Evolutionary conservation across 2,888 invertebrate genomes (phyloP).

Genomic region (Archaeoteleia sp.): DNA sequence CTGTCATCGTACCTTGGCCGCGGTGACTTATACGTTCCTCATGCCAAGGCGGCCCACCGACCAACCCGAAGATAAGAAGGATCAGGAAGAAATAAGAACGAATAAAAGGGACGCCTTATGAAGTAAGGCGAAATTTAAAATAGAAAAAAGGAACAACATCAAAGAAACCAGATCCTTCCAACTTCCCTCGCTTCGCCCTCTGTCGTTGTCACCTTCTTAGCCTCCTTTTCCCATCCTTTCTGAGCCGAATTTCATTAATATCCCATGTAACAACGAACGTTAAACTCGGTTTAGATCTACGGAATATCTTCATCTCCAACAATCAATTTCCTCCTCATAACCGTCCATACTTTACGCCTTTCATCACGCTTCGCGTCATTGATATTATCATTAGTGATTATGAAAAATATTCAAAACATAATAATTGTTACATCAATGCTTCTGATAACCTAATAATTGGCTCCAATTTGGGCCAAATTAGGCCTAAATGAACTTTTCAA

Average conservation of each 20-base stretch:
- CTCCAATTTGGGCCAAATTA: too few relatives aligned
- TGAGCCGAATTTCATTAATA: conserved; percentile 54
- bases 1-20: conserved; percentile 23
- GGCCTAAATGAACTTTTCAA: too few relatives aligned
- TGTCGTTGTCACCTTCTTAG: conserved; percentile 46
- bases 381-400: conserved; percentile 41
- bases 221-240: conserved; percentile 25
- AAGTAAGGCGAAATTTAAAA: conserved; percentile 3
- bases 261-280: conserved; percentile 45
- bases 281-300: conserved; percentile 46
- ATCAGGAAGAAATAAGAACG: conserved; percentile 31
- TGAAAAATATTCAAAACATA: conserved; percentile 31
- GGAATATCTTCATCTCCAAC: conserved; percentile 54
- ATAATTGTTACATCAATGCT: conserved; percentile 34
- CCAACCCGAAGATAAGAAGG: conserved; percentile 23
- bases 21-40: conserved; percentile 9
- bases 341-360: conserved; percentile 34
- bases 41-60: neutral
- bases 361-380: conserved; percentile 25
- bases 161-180: conserved; percentile 47
- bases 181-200: conserved; percentile 2
- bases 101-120: conserved; percentile 4
- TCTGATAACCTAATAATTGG: too few relatives aligned
- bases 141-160: conserved; percentile 14
- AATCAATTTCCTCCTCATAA: conserved; percentile 48